Evolutionary conservation across 2,888 invertebrate genomes (phyloP).

Genomic region (Drosophila rellima): DNA sequence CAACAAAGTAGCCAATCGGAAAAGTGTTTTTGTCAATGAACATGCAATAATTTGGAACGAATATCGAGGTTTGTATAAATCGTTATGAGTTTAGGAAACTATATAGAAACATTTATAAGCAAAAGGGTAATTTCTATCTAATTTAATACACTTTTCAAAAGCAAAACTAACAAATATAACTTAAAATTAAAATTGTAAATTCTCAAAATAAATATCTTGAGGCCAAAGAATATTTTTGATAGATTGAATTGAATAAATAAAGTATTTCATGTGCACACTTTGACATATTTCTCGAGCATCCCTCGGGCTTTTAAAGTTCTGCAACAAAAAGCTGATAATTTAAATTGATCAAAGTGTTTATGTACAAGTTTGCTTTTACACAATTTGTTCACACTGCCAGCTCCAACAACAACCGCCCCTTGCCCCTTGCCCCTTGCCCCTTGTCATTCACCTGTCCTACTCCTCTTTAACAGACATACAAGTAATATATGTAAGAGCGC

Average conservation of each 20-base stretch:
- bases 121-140: too few relatives aligned
- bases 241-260: too few relatives aligned
- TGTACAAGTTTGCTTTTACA: slow-evolving; percentile 35
- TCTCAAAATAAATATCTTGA: too few relatives aligned
- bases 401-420: too few relatives aligned
- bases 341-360: slow-evolving; percentile 34
- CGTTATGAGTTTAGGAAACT: not conserved
- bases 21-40: slow-evolving; percentile 29
- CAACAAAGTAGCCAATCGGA: slow-evolving; percentile 11
- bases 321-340: not conserved
- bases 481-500: not conserved
- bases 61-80: not conserved
- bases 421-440: not conserved
- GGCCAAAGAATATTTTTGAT: too few relatives aligned
- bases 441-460: not conserved
- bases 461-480: not conserved
- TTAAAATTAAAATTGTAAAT: too few relatives aligned
- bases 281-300: not conserved
- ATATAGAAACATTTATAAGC: too few relatives aligned
- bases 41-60: not conserved
- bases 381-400: slow-evolving; percentile 35
- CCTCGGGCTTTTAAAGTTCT: not conserved
- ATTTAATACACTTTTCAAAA: too few relatives aligned
- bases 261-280: not conserved
- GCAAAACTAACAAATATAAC: too few relatives aligned